Base-by-base conservation (phyloP, 2,888 invertebrate species). In the Aproaerema taeniolella region DNA sequence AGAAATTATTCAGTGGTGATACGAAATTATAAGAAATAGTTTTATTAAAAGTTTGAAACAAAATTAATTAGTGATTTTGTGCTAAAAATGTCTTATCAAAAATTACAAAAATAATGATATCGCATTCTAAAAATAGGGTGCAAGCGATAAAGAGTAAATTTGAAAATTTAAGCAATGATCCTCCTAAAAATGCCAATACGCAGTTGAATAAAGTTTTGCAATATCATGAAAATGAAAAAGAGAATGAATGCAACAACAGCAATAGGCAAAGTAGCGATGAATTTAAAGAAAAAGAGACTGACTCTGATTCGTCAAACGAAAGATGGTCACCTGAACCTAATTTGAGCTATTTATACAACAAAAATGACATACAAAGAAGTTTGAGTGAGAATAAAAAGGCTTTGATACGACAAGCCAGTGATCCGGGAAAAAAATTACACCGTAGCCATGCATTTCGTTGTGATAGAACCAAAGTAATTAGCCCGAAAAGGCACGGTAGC, bases 111-210 rank as follows among this genome's bases (percentile, higher is more conserved):
- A 85, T 71, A 70, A 80, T 86, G 86, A 67, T 81, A 76, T 79
- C 82, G 46, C 71, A 77, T 61, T 64, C 74, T 45, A 72, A 74
- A 58, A 88, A 85, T 60, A 82, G 90, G 76, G 91, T 91, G 31
- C 90, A 89, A 80, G 88, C 88, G 35, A 91, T 91, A 46, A 90
- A 89, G 63, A 90, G 82, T 68, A 89, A 89, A 73, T 91, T 91
- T 58, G 91, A 91, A 58, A 88, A 77, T 61, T 63, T 88, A 38
- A 85, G 63, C 41, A 56, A 54, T 3, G 79, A 82, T 31, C 66
- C 30, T 26, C n/a, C n/a, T n/a, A n/a, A n/a, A n/a, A n/a, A n/a
- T n/a, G n/a, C 10, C 4, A 32, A 31, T 8, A 45, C 54, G 39
- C 65, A 66, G 31, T 50, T 66, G 58, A 56, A 46, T 36, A 63